Conservation (phyloP, 2,797 vertebrate species). For the Amblyopsis hoosieri region DNA sequence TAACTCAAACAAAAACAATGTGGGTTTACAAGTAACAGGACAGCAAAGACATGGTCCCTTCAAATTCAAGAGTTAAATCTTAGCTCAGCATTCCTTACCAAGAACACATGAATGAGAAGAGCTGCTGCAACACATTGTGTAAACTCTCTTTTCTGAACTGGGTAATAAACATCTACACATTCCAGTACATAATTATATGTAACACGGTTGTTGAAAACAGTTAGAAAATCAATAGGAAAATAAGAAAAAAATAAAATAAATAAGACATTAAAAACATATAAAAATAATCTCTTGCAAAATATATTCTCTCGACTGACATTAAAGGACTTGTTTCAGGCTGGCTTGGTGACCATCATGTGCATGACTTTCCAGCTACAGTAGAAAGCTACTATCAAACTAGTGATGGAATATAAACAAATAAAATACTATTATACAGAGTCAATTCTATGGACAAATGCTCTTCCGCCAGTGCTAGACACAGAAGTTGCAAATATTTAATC, state of each 20-base stretch:
- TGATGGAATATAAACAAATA: conserved; percentile 56
- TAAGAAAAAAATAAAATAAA: conserved; percentile 82
- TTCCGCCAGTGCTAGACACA: conserved; percentile 69
- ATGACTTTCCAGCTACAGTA: conserved; percentile 69
- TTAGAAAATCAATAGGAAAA: conserved; percentile 73
- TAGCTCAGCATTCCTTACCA: too few species aligned
- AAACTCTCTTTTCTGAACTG: too few species aligned
- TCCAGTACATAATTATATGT: conserved; percentile 37
- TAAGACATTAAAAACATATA: conserved; percentile 95
- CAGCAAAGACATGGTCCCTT: conserved; percentile 3
- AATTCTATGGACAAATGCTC: conserved; percentile 76
- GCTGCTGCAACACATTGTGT: too few species aligned
- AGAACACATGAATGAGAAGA: too few species aligned
- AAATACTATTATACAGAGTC: conserved; percentile 65
- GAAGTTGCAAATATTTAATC: conserved; percentile 25
- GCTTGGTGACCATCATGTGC: conserved; percentile 59
- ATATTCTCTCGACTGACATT: conserved; percentile 88
- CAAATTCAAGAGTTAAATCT: too few species aligned
- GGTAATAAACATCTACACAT: conserved; percentile 13
- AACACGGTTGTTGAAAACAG: conserved; percentile 65
- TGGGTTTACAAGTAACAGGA: conserved; percentile 19
- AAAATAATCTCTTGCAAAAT: conserved; percentile 99
- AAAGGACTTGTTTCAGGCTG: conserved; percentile 65
- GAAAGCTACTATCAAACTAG: conserved; percentile 89
- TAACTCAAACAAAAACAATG: conserved; percentile 33